Evolutionary conservation across 1,140 invertebrate genomes (phyloP).

Genomic region (Ips nitidus): DNA sequence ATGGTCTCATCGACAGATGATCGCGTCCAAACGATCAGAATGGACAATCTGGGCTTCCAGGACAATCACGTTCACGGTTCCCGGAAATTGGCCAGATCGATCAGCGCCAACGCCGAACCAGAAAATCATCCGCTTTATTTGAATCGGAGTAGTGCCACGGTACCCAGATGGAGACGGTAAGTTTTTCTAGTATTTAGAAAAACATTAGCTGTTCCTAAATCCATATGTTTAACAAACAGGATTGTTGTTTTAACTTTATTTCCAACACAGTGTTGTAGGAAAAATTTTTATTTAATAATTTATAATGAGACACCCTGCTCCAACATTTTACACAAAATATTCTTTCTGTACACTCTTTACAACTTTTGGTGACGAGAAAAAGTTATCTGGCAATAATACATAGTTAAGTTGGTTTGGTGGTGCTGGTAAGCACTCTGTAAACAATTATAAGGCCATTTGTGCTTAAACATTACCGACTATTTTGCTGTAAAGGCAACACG

Average conservation of each 20-base stretch:
- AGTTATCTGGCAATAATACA: too few relatives aligned
- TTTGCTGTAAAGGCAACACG: constrained; percentile 43
- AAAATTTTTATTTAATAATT: too few relatives aligned
- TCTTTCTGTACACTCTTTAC: too few relatives aligned
- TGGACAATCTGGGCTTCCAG: constrained; percentile 55
- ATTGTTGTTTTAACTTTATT: too few relatives aligned
- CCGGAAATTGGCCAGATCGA: constrained; percentile 48
- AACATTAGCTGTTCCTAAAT: neutral
- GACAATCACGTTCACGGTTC: constrained; percentile 41
- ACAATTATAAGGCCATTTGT: too few relatives aligned
- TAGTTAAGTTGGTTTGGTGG: too few relatives aligned
- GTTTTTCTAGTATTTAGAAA: neutral
- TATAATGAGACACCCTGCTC: too few relatives aligned
- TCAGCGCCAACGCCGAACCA: constrained; percentile 48
- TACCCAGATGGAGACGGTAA: constrained; percentile 41
- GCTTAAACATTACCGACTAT: neutral
- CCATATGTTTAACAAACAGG: neutral
- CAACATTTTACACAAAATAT: too few relatives aligned
- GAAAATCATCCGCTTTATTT: constrained; percentile 52
- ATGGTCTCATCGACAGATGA: constrained; percentile 46
- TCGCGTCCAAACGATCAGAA: constrained; percentile 41
- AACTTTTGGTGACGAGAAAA: too few relatives aligned
- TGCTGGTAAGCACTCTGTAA: too few relatives aligned
- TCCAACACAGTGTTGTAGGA: too few relatives aligned
- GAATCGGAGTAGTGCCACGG: constrained; percentile 39